Evolutionary conservation across 1,140 invertebrate genomes (phyloP), one percentile per base, ranked within the genome.

Genomic region (Bombus impatiens): DNA sequence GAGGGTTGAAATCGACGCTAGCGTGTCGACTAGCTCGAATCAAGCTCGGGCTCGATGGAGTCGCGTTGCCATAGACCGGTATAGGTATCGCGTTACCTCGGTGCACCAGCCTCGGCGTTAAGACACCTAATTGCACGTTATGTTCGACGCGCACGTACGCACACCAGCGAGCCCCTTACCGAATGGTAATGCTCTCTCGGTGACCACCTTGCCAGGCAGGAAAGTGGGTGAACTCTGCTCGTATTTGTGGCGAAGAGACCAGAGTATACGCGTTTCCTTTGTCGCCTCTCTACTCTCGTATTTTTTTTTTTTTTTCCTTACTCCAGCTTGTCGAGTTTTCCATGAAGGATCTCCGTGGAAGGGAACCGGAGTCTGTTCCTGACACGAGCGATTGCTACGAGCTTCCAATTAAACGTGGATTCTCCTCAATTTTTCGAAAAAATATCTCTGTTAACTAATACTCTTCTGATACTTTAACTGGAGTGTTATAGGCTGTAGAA

Each of bases 171-270:
- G 87, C 78, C 84, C 76, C 83, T 91, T 90, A 88, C 90, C 91
- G 86, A 93, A 92, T 91, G 90, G 40, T 82, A 90, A 87, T 86
- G 62, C 67, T 86, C 70, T 77, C 82, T 25, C 62, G 78, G 44
- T 80, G 71, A 72, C 87, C 87, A 88, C 88, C 88, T 89, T 88
- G 86, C 90, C 84, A 85, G 88, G 86, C 82, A 78, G 87, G 89
- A 92, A 93, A 93, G 89, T 92, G 90, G 86, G 90, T 92, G 90
- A 93, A 92, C 91, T 84, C 86, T 85, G 86, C 88, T 91, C 80
- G 89, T 88, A 88, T 93, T 92, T 93, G 86, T 77, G 87, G 83
- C 89, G 70, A 92, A 57, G 57, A 82, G 77, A 92, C 88, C 89
- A 79, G 82, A 80, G 80, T 85, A 72, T 77, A 78, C 62, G 67